Conservation (phyloP, 2,113 vertebrate genomes). For the Scophthalmus maximus region DNA sequence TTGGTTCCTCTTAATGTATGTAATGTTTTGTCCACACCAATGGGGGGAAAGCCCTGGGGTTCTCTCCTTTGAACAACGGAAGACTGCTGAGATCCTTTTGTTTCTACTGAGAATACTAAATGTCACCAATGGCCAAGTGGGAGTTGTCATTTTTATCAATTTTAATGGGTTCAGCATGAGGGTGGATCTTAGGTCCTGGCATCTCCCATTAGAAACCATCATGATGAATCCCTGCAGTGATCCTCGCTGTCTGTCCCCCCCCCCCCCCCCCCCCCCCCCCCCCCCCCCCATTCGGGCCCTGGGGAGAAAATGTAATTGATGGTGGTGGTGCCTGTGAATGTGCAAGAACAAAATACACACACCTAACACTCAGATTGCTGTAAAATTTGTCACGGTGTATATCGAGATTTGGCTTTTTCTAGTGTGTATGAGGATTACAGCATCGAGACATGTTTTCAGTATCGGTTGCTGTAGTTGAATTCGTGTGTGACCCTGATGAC, state of each 20-base stretch:
- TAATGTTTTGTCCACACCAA: background rate
- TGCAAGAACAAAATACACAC: background rate
- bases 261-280: too few relatives aligned
- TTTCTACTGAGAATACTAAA: constrained; percentile 32
- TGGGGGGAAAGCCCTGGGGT: background rate
- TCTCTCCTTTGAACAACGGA: background rate
- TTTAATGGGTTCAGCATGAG: constrained; percentile 42
- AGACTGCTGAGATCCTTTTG: background rate
- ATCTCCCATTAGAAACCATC: constrained; percentile 31
- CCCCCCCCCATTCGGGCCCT: constrained; percentile 26
- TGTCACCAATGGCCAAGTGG: constrained; percentile 23
- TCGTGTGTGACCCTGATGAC: constrained; percentile 25
- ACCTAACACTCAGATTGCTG: background rate
- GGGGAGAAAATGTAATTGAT: constrained; percentile 26
- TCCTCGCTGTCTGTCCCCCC: constrained; percentile 50
- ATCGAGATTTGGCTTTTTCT: background rate
- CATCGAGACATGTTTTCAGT: background rate
- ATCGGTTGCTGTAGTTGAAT: background rate
- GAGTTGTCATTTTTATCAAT: constrained; percentile 59
- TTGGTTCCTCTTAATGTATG: too few relatives aligned
- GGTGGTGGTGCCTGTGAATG: background rate
- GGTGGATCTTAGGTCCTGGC: constrained; percentile 38
- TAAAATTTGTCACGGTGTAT: background rate
- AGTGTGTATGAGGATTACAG: background rate
- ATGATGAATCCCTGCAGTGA: constrained; percentile 44